Evolutionary conservation across 2,797 vertebrate species (phyloP), one percentile per base, ranked within the genome.

Genomic region (Anolis apletophallus): DNA sequence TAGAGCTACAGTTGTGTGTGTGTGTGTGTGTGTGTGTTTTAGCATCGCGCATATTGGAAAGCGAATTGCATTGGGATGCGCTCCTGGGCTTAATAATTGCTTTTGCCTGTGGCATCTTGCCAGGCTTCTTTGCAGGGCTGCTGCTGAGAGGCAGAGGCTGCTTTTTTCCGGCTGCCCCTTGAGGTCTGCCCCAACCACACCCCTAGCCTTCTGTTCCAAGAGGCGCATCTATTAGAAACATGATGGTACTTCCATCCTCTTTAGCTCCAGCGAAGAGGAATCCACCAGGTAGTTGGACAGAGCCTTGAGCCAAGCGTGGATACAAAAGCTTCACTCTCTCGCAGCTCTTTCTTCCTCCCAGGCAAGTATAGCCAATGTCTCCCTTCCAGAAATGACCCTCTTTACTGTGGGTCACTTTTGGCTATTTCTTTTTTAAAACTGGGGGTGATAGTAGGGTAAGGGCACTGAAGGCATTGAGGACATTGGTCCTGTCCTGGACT

Each of bases 101-200:
- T 87, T 23, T 67, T 83, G 34, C 76, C 90, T 55, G 81, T n/a
- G 73, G 85, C 88, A 88, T 81, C 17, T 71, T 80, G 64, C 83
- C 52, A 9, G 8, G 54, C 14, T 81, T n/a, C 61, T 67, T 12
- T 61, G 85, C 88, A 50, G 80, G 10, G 55, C 17, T 88, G 76
- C 55, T 3, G 34, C 36, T 1, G 83, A 73, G 79, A 80, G 88
- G 68, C 54, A 59, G 32, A n/a, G 57, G 50, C 85, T 0, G 90
- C 88, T 81, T 78, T 88, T 87, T 81, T 92, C 69, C 81, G 91
- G n/a, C n/a, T n/a, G n/a, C n/a, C n/a, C n/a, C n/a, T n/a, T n/a
- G n/a, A n/a, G n/a, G n/a, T n/a, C 87, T 86, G 90, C 94, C 88
- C 91, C 84, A 76, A 96, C 96, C 96, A 96, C 96, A 96, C 96